Conservation (phyloP, 2,888 invertebrate species). For the Deroplatys truncata region DNA sequence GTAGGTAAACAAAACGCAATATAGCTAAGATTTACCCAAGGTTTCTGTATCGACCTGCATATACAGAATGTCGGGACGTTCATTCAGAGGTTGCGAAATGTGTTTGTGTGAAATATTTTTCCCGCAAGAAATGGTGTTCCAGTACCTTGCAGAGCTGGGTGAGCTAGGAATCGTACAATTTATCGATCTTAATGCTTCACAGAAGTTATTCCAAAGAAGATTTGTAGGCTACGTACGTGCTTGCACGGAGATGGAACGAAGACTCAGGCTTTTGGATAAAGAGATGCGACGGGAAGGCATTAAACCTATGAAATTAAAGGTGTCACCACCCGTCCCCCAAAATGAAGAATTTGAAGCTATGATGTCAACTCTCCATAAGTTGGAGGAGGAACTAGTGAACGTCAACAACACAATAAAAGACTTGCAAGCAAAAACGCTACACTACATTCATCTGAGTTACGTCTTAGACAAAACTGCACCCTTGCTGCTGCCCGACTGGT, state of each 20-base stretch:
- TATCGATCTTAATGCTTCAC: constrained; percentile 63
- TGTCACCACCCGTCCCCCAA: neutral
- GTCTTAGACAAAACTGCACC: neutral
- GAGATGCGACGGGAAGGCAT: neutral
- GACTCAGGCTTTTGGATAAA: neutral
- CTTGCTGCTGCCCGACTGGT: neutral
- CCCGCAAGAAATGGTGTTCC: constrained; percentile 97
- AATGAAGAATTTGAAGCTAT: neutral
- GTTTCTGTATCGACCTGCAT: neutral
- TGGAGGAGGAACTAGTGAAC: neutral
- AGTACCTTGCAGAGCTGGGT: constrained; percentile 95
- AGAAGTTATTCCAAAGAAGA: neutral
- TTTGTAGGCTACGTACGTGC: neutral
- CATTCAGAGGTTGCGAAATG: constrained; percentile 97
- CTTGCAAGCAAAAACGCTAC: neutral
- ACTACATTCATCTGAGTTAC: neutral
- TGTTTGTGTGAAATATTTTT: constrained; percentile 96
- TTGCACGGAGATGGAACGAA: neutral
- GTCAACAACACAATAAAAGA: neutral
- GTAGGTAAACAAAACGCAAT: too few relatives aligned
- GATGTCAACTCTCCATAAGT: neutral
- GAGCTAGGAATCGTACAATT: constrained; percentile 97
- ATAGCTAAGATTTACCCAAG: neutral
- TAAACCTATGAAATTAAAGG: neutral
- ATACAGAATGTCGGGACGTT: neutral